These are phyloP conservation scores for Cheiracanthium punctorium DNA, from an alignment of 2,888 invertebrate species.

Conservation along the genomic window DNA sequence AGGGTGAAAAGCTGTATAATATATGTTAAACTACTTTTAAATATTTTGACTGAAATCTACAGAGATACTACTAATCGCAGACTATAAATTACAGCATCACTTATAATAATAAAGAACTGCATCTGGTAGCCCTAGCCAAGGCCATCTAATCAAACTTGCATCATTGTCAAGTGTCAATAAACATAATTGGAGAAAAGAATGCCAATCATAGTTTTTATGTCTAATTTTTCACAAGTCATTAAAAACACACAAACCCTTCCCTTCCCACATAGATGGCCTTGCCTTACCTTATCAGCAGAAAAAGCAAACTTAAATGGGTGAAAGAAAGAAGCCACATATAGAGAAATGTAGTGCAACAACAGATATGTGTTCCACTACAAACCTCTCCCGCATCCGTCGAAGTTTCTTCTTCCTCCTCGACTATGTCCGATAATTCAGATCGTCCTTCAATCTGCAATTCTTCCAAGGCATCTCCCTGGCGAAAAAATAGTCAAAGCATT, in stretches of 20 bases:
- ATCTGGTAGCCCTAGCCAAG: conserved; percentile 64
- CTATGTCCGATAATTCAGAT: conserved; percentile 78
- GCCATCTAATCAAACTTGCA: too few species aligned
- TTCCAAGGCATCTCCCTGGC: conserved; percentile 63
- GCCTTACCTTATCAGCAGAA: conserved; percentile 40
- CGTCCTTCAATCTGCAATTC: conserved; percentile 67
- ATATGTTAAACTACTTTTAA: too few species aligned
- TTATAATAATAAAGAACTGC: not conserved
- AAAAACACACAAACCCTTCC: not conserved
- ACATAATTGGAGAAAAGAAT: too few species aligned
- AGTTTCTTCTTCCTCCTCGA: conserved; percentile 77
- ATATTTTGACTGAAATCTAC: too few species aligned
- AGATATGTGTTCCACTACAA: conserved; percentile 63
- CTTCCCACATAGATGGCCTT: conserved; percentile 34
- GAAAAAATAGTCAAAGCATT: conserved; percentile 55
- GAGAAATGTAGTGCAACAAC: conserved; percentile 70
- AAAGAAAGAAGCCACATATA: conserved; percentile 45
- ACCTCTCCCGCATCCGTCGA: conserved; percentile 65
- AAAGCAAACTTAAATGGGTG: conserved; percentile 60
- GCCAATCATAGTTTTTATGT: too few species aligned
- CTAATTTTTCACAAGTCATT: too few species aligned
- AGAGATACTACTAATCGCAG: too few species aligned
- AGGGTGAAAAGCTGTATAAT: too few species aligned
- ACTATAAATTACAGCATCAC: not conserved
- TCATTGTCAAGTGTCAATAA: too few species aligned